phyloP scores from a whole-genome alignment of 2,797 vertebrate genomes.

The Peromyscus melanophrys region DNA sequence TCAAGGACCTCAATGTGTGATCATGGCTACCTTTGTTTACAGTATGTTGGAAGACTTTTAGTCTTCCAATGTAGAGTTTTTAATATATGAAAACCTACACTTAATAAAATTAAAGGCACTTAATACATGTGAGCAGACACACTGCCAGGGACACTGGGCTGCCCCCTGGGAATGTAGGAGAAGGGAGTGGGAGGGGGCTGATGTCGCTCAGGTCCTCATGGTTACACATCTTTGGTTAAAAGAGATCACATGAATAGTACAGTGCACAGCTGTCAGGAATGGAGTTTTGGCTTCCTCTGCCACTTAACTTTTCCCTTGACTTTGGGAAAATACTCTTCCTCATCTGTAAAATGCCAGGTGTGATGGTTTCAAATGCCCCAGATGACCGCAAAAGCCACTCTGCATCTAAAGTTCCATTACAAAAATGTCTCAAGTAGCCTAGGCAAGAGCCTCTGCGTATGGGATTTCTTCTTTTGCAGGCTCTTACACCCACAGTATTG shows the following conservation, averaged over 20 bases:
- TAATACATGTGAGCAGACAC: not conserved
- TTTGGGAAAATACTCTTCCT: not conserved
- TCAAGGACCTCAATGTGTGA: not conserved
- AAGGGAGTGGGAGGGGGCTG: not conserved
- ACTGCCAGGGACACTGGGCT: not conserved
- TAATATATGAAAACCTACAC: not conserved
- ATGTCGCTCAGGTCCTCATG: not conserved
- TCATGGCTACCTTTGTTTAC: not conserved
- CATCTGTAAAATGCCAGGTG: not conserved
- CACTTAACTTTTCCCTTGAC: not conserved
- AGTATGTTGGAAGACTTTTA: not conserved
- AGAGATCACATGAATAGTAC: not conserved
- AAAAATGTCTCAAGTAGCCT: not conserved
- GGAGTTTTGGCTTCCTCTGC: not conserved
- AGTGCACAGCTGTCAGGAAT: not conserved
- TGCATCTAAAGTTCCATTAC: not conserved
- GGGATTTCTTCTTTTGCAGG: not conserved
- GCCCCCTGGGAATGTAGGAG: not conserved
- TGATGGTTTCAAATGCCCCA: not conserved
- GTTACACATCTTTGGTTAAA: not conserved
- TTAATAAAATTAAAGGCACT: not conserved
- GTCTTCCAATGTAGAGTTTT: conserved; percentile 31
- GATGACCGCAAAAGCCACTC: not conserved
- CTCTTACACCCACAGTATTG: not conserved
- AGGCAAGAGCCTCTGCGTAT: not conserved